Base-by-base conservation (phyloP, 2,113 vertebrate genomes). In the Picathartes gymnocephalus region DNA sequence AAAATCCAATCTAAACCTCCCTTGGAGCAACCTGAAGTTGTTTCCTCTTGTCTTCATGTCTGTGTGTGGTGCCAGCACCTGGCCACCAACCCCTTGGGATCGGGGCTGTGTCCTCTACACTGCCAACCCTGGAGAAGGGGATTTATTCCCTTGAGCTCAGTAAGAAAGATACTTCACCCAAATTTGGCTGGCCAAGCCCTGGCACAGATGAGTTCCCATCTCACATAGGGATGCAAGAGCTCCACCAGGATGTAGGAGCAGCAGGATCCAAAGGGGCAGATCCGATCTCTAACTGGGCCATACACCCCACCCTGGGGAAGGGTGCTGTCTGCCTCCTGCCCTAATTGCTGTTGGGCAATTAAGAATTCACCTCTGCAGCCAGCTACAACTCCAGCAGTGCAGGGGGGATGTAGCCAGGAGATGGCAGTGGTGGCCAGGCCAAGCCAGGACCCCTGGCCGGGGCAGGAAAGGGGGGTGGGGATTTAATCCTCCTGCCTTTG, bases 401-500 rank as follows among this genome's bases (percentile, higher is more conserved):
- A 83, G 42, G 65, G 87, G 78, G 76, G 23, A 81, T 48, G 54
- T 27, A 96, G 68, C 96, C 96, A 97, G 96, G 95, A 97, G 96
- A 40, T 96, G 96, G 96, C 96, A 96, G 96, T 96, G 88, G 94
- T 90, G 95, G 68, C 79, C 92, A 90, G 76, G 88, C 62, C 92
- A 94, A 93, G 30, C 35, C 66, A 51, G 51, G 82, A 88, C 88
- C 85, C 69, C 66, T 20, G 45, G 13, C 28, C 0, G 0, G 69
- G 60, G 68, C 40, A 57, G 9, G 28, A 44, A 3, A 48, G 64
- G 72, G 27, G 30, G 13, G 3, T 60, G 57, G 33, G 33, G 10
- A 37, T 12, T 54, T 19, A 3, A 4, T 31, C 58, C 60, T 35
- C 13, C 37, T 30, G 28, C 57, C 57, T 85, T 27, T 57, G 35